A percentile compares a stretch with the other conserved stretches of the same genome.
Evolutionary conservation across 2,113 vertebrate species (phyloP).

Genomic region (Candoia aspera): DNA sequence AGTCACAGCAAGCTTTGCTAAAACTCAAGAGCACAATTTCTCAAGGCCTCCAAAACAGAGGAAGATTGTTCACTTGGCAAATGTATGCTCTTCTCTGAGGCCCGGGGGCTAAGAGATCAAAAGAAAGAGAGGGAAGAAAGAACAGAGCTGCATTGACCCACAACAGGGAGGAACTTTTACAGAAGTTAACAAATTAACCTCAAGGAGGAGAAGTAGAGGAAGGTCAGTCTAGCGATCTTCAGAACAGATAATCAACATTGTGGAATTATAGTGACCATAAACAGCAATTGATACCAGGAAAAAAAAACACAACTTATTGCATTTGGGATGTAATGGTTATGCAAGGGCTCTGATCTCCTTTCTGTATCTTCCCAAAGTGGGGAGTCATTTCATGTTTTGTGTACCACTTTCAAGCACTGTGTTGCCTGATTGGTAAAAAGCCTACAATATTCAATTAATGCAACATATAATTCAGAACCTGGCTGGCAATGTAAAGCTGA

Average conservation of each 20-base stretch:
- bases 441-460: not conserved
- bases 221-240: conserved; percentile 13
- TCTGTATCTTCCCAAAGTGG: not conserved
- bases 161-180: not conserved
- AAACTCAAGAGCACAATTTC: conserved; percentile 10
- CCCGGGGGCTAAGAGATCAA: conserved; percentile 1
- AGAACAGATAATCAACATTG: not conserved
- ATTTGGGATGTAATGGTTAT: not conserved
- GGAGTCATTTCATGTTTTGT: not conserved
- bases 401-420: not conserved
- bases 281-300: not conserved
- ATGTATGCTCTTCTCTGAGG: not conserved
- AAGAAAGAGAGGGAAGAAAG: not conserved
- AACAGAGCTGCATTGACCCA: not conserved
- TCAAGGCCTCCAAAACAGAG: conserved; percentile 9
- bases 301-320: not conserved
- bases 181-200: conserved; percentile 4
- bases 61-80: conserved; percentile 9
- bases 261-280: not conserved
- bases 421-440: not conserved
- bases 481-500: not conserved
- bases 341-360: not conserved
- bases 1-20: not conserved
- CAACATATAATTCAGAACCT: not conserved
- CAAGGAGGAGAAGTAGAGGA: not conserved